Percentiles rank a stretch among this genome's conserved stretches.
phyloP scores from a whole-genome alignment of 2,113 vertebrate genomes.

The Nibea coibor region DNA sequence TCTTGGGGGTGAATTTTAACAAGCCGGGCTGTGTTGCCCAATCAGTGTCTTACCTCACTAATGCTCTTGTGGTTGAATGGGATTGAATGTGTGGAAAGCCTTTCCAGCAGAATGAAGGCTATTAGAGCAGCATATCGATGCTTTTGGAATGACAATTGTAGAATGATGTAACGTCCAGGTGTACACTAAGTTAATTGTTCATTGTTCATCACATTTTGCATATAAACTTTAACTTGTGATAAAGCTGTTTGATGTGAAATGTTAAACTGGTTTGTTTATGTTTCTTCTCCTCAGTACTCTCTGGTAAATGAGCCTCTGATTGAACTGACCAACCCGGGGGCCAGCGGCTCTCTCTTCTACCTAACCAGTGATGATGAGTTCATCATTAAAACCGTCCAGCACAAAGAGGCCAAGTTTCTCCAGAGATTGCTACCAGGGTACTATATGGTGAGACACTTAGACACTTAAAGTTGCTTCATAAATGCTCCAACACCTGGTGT shows the following conservation, averaged over 20 bases:
- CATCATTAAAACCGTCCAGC: conserved; percentile 99
- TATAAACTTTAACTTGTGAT: background rate
- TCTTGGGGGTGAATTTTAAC: background rate
- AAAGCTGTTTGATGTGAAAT: conserved; percentile 13
- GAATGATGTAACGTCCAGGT: background rate
- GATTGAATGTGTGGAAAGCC: background rate
- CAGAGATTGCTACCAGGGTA: conserved; percentile 96
- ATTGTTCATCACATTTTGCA: background rate
- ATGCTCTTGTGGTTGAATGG: background rate
- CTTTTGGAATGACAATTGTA: background rate
- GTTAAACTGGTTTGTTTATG: conserved; percentile 22
- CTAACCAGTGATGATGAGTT: conserved; percentile 97
- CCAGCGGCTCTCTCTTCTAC: conserved; percentile 97
- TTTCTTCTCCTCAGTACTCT: conserved; percentile 87
- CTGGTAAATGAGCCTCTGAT: conserved; percentile 96
- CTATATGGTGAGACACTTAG: conserved; percentile 91
- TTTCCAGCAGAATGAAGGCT: background rate
- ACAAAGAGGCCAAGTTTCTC: conserved; percentile 98
- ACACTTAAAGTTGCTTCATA: background rate
- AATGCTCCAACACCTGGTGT: background rate
- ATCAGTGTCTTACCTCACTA: background rate
- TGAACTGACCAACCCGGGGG: conserved; percentile 95
- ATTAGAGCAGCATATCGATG: background rate
- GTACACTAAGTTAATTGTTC: background rate
- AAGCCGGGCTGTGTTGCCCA: too few relatives aligned